phyloP scores from a whole-genome alignment of 1,140 invertebrate species.

The Brachionus sp. region DNA sequence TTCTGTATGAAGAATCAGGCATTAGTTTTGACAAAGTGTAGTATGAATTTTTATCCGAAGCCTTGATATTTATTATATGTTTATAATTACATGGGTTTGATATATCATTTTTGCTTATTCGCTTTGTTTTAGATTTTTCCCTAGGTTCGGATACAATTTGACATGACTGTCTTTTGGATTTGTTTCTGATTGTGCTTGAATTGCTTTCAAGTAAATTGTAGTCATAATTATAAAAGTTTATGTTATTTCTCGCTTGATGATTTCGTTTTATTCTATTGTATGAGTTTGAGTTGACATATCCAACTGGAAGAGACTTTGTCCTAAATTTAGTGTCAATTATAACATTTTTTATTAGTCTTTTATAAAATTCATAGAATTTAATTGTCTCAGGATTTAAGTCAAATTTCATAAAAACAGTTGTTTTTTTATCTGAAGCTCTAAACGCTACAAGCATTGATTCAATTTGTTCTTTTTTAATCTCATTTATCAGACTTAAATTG shows the following conservation, averaged over 20 bases:
- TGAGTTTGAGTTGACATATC: neutral
- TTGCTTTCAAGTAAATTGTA: neutral
- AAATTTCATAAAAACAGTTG: conserved; percentile 29
- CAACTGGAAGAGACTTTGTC: conserved; percentile 14
- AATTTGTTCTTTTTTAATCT: conserved; percentile 27
- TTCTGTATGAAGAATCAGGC: neutral
- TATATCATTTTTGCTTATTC: conserved; percentile 23
- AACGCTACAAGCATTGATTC: conserved; percentile 12
- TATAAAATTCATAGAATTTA: conserved; percentile 28
- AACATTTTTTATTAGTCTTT: conserved; percentile 9
- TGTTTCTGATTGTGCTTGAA: neutral
- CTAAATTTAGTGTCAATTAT: neutral
- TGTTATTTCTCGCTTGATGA: neutral
- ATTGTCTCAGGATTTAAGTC: neutral
- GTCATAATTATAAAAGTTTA: conserved; percentile 28
- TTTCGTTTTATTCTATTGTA: neutral
- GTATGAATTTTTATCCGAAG: neutral
- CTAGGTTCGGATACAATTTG: neutral
- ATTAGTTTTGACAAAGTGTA: conserved; percentile 20
- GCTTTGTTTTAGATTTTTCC: neutral
- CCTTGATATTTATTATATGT: neutral
- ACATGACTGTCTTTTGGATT: conserved; percentile 6
- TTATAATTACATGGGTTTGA: conserved; percentile 29
- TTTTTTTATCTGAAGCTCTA: conserved; percentile 42
- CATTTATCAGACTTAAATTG: conserved; percentile 18